Base-by-base conservation (phyloP, 2,888 invertebrate species). In the Orgyia antiqua region DNA sequence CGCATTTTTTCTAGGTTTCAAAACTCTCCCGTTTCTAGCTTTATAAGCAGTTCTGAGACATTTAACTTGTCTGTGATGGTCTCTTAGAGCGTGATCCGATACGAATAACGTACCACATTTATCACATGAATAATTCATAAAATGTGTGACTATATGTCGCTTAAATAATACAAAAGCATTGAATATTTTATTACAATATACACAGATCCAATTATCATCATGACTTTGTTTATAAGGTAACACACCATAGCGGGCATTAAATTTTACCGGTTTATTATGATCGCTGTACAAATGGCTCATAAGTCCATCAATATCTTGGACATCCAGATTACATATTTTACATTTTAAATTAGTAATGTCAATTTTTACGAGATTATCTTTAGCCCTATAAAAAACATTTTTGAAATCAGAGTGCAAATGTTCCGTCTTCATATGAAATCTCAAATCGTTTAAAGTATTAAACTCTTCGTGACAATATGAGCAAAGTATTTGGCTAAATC, bases 71-170 rank as follows among this genome's bases (percentile, higher is more conserved):
- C 84, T 59, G 24, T 68, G 68, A 13, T 84, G 84, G 18, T 82
- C 83, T 9, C 74, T 62, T 24, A 84, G 56, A 1, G 82, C 78
- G 24, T 76, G 72, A 38, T 78, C 76, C 0, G 83, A 79, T 1
- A 83, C 68, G 19, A 84, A 84, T 8, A 66, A 72, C 0, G 82
- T 79, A 0, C 80, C 83, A 29, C 84, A 86, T 48, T 83, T 84
- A 8, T 82, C 83, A 31, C 84, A 84, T 17, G 56, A 67, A 25
- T 71, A 78, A 36, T 72, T 71, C 78, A 83, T 82, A 29, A 80
- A 84, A 51, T 84, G 84, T 0, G 64, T 66, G 0, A 67, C 65
- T 35, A 84, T 71, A 33, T 86, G 84, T 0, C 79, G 66, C 49
- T 86, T 84, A 27, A 78, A 78, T 10, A 67, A 58, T 9, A 75